Evolutionary conservation across 2,113 vertebrate genomes (phyloP), one percentile per base, ranked within the genome.

Genomic region (Aramus guarauna): DNA sequence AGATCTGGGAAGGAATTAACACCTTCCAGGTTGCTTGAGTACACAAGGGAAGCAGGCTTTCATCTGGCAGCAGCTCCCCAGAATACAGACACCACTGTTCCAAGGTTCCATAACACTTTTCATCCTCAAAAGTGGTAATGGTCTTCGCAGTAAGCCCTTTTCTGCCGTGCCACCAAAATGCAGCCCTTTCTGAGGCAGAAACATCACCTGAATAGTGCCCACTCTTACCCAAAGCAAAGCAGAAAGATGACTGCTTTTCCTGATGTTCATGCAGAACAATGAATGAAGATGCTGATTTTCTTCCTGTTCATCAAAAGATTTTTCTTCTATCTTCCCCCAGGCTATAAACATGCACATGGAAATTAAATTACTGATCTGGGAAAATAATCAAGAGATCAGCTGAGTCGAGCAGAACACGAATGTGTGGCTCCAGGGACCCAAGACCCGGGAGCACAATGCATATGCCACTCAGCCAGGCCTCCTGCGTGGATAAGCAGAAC

Each of bases 371-470:
- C 82, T 66, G 50, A 90, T 79, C 90, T 80, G 93, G 87, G 78
- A 95, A 96, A 94, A 96, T 20, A 75, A 92, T 77, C 73, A 90
- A 77, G 63, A 79, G 62, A 92, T 82, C 74, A 94, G 81, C 62
- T 26, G 85, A 90, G 62, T n/a, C 0, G 0, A 59, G 36, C 58
- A 69, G 85, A 87, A 85, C 30, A 58, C 1, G 39, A 88, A 88
- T 2, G 8, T 3, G 17, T 67, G 56, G 63, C 89, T 95, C 68
- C 83, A 71, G 88, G 72, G 81, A 81, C 39, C 37, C 85, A 53
- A 30, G 34, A 43, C 43, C 24, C 8, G 5, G 30, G 20, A 91
- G 30, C 53, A 50, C 74, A 56, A 72, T 2, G 3, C 1, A 8
- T 21, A 64, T 1, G 3, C 66, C 45, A 13, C 48, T 48, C 52